Conservation (phyloP, 1,140 invertebrate genomes). For the Zaprionus ghesquierei region DNA sequence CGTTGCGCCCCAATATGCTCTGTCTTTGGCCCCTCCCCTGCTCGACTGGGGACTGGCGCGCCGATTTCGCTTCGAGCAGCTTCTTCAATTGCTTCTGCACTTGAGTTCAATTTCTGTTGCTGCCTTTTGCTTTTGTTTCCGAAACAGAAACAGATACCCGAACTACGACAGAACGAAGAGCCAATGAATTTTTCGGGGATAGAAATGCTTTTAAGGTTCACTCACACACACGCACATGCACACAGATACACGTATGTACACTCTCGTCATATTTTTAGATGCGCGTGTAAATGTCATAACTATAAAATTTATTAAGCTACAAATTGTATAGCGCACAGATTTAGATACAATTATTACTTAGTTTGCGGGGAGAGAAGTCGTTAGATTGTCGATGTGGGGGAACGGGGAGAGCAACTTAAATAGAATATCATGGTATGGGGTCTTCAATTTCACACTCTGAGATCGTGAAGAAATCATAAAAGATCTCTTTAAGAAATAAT, state of each 20-base stretch:
- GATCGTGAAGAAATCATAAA: not conserved
- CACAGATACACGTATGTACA: not conserved
- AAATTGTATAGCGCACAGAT: constrained; percentile 74
- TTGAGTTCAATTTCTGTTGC: constrained; percentile 74
- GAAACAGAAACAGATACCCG: constrained; percentile 3
- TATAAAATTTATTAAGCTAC: constrained; percentile 75
- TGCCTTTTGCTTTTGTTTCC: not conserved
- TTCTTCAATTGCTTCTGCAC: constrained; percentile 79
- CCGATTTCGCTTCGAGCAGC: constrained; percentile 54
- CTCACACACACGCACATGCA: not conserved
- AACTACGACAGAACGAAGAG: constrained; percentile 9
- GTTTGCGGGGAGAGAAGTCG: constrained; percentile 23
- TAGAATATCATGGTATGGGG: not conserved
- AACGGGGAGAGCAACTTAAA: not conserved
- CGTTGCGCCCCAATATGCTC: constrained; percentile 30
- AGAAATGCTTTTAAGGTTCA: constrained; percentile 69
- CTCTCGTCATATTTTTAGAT: constrained; percentile 20
- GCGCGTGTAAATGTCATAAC: constrained; percentile 62
- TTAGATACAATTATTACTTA: constrained; percentile 77
- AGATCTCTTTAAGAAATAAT: not conserved
- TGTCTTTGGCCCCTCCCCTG: constrained; percentile 5
- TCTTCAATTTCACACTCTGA: not conserved
- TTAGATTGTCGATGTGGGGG: not conserved
- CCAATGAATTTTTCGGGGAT: constrained; percentile 36
- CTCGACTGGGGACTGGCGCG: constrained; percentile 45